These are phyloP conservation scores for Vimba vimba DNA, from an alignment of 2,113 vertebrate species.

Conservation along the genomic window DNA sequence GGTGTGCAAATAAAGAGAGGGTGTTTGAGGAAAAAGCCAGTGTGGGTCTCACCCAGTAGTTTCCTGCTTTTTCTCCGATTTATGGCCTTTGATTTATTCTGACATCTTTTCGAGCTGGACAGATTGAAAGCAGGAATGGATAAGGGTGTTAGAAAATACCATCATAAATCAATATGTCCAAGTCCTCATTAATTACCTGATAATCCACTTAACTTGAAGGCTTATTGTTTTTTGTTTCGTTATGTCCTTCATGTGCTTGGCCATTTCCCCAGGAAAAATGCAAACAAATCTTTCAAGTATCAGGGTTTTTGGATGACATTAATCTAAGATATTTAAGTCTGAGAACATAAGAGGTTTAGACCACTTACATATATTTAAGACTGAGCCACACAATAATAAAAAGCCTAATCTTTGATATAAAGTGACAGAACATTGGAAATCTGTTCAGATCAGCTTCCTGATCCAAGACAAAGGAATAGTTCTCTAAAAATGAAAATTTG, in stretches of 20 bases:
- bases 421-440: conserved; percentile 28
- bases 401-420: conserved; percentile 5
- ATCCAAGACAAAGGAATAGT: conserved; percentile 5
- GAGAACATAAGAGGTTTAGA: conserved; percentile 21
- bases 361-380: conserved; percentile 19
- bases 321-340: conserved; percentile 35
- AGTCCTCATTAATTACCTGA: conserved; percentile 47
- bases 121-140: conserved; percentile 43
- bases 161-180: conserved; percentile 46
- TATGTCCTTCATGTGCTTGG: conserved; percentile 20
- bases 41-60: conserved; percentile 10
- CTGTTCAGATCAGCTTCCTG: background rate
- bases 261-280: conserved; percentile 8
- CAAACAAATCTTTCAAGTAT: conserved; percentile 41
- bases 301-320: conserved; percentile 29
- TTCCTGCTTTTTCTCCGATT: conserved; percentile 38
- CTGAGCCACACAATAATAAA: background rate
- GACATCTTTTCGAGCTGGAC: conserved; percentile 29
- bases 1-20: conserved; percentile 27
- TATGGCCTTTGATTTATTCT: conserved; percentile 48
- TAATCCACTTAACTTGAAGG: conserved; percentile 44
- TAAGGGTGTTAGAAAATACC: conserved; percentile 38
- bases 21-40: conserved; percentile 32
- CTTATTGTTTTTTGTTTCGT: conserved; percentile 42
- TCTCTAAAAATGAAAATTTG: background rate